These are phyloP conservation scores for Oophaga pumilio DNA, from an alignment of 2,113 vertebrate species.

Conservation along the genomic window DNA sequence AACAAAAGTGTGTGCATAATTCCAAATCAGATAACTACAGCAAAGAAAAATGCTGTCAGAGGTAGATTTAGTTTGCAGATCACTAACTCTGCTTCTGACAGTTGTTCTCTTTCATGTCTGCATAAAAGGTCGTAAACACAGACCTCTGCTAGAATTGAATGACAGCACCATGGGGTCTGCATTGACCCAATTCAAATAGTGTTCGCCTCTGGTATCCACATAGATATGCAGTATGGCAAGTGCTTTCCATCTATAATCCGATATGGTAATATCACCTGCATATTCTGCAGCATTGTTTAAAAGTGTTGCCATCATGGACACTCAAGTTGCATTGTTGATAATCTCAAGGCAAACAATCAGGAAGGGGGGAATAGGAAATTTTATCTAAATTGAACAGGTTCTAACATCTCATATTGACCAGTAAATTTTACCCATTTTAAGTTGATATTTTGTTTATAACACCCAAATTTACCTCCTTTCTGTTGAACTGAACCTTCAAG, in stretches of 20 bases:
- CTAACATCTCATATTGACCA: not conserved
- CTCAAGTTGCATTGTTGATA: not conserved
- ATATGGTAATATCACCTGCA: not conserved
- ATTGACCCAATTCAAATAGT: conserved; percentile 41
- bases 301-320: not conserved
- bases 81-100: conserved; percentile 45
- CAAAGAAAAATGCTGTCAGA: conserved; percentile 43
- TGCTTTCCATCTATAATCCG: not conserved
- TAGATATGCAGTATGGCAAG: not conserved
- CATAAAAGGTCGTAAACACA: conserved; percentile 45
- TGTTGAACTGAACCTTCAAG: not conserved
- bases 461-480: not conserved
- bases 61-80: conserved; percentile 45
- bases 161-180: conserved; percentile 41
- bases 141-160: conserved; percentile 40
- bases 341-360: not conserved
- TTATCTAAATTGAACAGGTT: not conserved
- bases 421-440: not conserved
- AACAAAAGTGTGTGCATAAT: conserved; percentile 42
- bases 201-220: conserved; percentile 2
- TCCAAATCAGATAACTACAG: conserved; percentile 45
- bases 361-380: not conserved
- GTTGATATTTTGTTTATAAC: too few species aligned
- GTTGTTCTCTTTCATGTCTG: conserved; percentile 45
- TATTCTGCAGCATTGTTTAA: not conserved